Conservation (phyloP, 2,113 vertebrate genomes). For the Callorhinus ursinus region DNA sequence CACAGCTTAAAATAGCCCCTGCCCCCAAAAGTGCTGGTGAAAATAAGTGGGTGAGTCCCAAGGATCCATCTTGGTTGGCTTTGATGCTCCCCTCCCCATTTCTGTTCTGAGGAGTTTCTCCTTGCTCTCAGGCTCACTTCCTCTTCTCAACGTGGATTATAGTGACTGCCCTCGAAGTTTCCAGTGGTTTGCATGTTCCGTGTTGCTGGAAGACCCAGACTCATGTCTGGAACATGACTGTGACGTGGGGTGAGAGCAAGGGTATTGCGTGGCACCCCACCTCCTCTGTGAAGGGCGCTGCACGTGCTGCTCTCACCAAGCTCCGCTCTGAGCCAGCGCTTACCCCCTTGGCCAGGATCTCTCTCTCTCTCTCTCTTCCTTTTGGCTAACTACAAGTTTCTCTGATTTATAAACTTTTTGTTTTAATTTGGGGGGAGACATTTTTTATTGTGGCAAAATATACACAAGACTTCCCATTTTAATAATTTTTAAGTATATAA, state of each 20-base stretch:
- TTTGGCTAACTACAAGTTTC: not conserved
- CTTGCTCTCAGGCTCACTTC: not conserved
- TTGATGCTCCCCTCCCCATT: not conserved
- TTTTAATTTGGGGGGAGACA: not conserved
- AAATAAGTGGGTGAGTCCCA: not conserved
- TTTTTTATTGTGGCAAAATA: not conserved
- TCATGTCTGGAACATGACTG: not conserved
- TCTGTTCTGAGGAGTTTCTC: not conserved
- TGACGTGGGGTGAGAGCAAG: rapidly evolving
- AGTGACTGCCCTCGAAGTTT: not conserved
- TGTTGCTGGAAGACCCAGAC: not conserved
- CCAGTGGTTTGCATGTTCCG: rapidly evolving
- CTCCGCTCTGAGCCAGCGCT: not conserved
- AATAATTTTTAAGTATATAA: not conserved
- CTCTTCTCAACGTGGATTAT: not conserved
- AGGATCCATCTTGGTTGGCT: not conserved
- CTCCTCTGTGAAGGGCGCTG: not conserved
- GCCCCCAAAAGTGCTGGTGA: not conserved
- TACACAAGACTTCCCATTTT: not conserved
- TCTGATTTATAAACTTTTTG: not conserved
- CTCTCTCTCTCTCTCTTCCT: not conserved
- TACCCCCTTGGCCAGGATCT: not conserved
- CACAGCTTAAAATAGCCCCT: conserved; percentile 28
- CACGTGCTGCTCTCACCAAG: rapidly evolving
- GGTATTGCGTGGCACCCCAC: rapidly evolving